These are phyloP conservation scores for Panagrolaimus sp. DNA, from an alignment of 1,140 invertebrate species.

Conservation along the genomic window DNA sequence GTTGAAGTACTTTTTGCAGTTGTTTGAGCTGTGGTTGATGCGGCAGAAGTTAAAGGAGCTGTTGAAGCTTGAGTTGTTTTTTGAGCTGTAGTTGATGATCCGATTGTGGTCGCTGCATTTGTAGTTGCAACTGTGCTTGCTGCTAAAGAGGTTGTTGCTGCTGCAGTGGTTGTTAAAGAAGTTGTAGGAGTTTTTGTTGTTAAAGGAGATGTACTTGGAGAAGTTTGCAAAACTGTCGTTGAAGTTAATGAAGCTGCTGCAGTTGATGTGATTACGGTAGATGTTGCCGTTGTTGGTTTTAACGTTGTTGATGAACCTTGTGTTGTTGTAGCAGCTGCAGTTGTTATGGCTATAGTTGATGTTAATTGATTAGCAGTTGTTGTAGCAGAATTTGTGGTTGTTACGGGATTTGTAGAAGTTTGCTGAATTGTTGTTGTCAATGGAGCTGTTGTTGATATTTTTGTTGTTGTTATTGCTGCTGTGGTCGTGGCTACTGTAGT, in stretches of 20 bases:
- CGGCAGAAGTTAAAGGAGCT: neutral
- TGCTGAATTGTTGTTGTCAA: neutral
- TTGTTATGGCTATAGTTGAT: neutral
- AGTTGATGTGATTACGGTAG: neutral
- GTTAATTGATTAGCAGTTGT: neutral
- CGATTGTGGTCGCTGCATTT: too few species aligned
- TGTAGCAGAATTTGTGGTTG: neutral
- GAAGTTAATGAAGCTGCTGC: neutral
- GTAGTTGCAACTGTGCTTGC: neutral
- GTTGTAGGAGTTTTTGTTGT: conserved; percentile 6
- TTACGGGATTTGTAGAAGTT: neutral
- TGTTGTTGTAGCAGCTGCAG: neutral
- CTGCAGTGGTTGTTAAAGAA: neutral
- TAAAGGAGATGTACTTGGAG: neutral
- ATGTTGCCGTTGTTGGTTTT: too few species aligned
- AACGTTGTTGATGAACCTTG: too few species aligned
- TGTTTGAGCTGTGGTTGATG: neutral
- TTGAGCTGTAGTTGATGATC: neutral
- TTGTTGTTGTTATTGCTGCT: neutral
- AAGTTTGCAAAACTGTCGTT: neutral
- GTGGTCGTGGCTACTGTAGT: neutral
- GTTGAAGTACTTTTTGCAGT: neutral
- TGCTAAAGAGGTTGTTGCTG: neutral
- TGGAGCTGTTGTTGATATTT: neutral
- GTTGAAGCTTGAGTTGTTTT: neutral